Conservation (phyloP, 2,113 vertebrate species). For the Litocranius walleri region DNA sequence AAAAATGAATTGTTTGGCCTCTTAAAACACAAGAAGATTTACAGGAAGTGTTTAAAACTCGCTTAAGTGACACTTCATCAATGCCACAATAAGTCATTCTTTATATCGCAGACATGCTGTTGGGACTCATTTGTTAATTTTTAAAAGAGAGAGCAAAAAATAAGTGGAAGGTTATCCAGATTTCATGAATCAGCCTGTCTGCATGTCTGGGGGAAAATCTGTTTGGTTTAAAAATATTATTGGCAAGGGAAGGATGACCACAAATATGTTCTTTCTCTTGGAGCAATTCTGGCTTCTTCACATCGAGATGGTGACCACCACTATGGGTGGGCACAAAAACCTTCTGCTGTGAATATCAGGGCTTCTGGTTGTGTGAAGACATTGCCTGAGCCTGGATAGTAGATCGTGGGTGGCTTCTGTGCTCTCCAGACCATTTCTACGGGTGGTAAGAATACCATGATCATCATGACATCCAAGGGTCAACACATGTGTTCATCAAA, state of each 20-base stretch:
- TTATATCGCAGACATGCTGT: conserved; percentile 43
- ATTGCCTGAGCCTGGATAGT: background rate
- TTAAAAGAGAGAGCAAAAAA: background rate
- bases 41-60: conserved; percentile 55
- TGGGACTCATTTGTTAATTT: conserved; percentile 63
- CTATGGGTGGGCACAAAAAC: background rate
- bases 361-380: background rate
- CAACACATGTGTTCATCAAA: background rate
- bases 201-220: conserved; percentile 6
- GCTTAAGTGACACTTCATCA: conserved; percentile 69
- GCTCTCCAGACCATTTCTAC: background rate
- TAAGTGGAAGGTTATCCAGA: conserved; percentile 21
- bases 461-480: background rate
- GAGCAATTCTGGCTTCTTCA: background rate
- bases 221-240: conserved; percentile 36
- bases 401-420: background rate
- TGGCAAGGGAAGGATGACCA: conserved; percentile 37
- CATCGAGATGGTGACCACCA: background rate
- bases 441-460: background rate
- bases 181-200: conserved; percentile 57
- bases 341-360: background rate
- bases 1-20: conserved; percentile 42
- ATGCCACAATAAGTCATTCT: conserved; percentile 55
- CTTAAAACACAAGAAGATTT: conserved; percentile 68
- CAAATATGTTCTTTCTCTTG: conserved; percentile 13